Evolutionary conservation across 2,113 vertebrate species (phyloP).

Genomic region (Stigmatopora nigra): DNA sequence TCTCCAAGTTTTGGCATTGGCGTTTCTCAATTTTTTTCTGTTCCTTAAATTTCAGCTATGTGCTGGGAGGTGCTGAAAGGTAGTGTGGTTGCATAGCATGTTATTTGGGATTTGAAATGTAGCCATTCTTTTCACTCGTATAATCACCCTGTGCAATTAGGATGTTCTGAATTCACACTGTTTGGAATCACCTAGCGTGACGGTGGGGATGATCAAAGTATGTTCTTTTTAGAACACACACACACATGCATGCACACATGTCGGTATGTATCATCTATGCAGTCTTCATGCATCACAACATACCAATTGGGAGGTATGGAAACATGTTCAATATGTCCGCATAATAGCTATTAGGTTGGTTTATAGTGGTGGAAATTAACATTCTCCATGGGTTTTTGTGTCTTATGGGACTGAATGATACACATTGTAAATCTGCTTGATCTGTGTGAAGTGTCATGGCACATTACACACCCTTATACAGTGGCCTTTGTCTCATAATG

Average conservation of each 20-base stretch:
- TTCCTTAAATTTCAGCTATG: constrained; percentile 43
- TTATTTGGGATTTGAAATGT: constrained; percentile 43
- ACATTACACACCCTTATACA: constrained; percentile 43
- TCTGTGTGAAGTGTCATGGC: constrained; percentile 35
- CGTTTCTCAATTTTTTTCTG: background rate
- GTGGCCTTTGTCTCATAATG: constrained; percentile 27
- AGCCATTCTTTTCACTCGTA: constrained; percentile 34
- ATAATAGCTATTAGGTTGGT: constrained; percentile 42
- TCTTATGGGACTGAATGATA: constrained; percentile 35
- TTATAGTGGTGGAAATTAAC: constrained; percentile 58
- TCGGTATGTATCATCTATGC: constrained; percentile 6
- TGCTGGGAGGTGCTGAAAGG: constrained; percentile 46
- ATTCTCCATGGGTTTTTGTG: constrained; percentile 45
- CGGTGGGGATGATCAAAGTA: constrained; percentile 10
- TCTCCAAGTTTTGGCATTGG: constrained; percentile 16
- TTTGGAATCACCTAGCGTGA: constrained; percentile 43
- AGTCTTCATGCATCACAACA: constrained; percentile 3
- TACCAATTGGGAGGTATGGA: constrained; percentile 17
- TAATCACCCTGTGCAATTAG: constrained; percentile 57
- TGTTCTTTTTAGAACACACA: constrained; percentile 1
- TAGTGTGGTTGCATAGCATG: constrained; percentile 34
- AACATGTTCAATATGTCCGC: constrained; percentile 27
- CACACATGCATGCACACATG: background rate
- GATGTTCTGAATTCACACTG: constrained; percentile 31
- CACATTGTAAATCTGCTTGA: constrained; percentile 46